Evolutionary conservation across 2,113 vertebrate species (phyloP), one percentile per base, ranked within the genome.

Genomic region (Brachyhypopomus gauderio): DNA sequence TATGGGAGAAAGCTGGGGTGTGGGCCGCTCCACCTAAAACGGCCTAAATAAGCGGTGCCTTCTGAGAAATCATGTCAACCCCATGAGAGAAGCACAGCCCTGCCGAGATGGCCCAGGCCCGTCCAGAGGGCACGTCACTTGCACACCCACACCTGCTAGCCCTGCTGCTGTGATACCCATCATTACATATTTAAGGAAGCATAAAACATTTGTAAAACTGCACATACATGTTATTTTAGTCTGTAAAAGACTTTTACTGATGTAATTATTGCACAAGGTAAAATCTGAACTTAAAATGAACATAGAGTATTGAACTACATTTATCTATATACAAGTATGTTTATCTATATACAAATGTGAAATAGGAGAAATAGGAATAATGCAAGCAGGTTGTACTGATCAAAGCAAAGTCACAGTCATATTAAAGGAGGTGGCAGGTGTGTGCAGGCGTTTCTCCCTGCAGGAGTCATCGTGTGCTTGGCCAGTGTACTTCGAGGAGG

Each of bases 11-110:
- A 82, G 83, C 86, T 58, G 80, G 66, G 59, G 77, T 71, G 77
- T 41, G 41, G 41, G 9, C 64, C 74, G 78, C 5, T 81, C 84
- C 83, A 84, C 78, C 74, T 78, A 63, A 85, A 82, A 69, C 75
- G 83, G 79, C 83, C 86, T 83, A 85, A 86, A 82, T 85, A 80
- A 86, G 81, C 85, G 85, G 79, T 84, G 48, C 84, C 83, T 72
- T 82, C 76, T 62, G 78, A 58, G 62, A 84, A 87, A 86, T 85
- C 67, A 79, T 84, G 81, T 85, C 78, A 84, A 82, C 78, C 81
- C 79, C 84, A 80, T 12, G 83, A 85, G 84, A 83, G 72, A 56
- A 22, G 66, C 25, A 20, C 36, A 72, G 84, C 59, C 76, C 86
- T 82, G 69, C 74, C 45, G 86, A 69, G 84, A 87, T 76, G 72